phyloP scores from a whole-genome alignment of 2,113 vertebrate species.

The Rhinopomastus cyanomelas region DNA sequence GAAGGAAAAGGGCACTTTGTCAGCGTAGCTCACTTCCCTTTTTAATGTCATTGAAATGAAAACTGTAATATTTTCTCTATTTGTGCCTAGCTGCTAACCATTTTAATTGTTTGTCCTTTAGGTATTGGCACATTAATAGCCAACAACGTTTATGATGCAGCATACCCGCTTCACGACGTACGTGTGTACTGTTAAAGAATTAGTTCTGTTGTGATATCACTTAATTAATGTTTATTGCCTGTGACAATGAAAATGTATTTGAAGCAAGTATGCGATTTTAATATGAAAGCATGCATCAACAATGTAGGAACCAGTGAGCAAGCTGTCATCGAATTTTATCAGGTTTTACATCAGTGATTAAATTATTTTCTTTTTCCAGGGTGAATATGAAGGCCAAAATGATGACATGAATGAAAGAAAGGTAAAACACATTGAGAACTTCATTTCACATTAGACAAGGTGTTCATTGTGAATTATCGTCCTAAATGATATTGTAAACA shows the following conservation, averaged over 20 bases:
- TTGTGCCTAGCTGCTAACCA: not conserved
- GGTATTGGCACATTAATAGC: constrained; percentile 92
- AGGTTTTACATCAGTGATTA: not conserved
- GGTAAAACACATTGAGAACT: constrained; percentile 71
- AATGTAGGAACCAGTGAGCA: not conserved
- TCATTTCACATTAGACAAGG: not conserved
- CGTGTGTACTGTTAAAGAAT: constrained; percentile 44
- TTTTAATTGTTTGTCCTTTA: constrained; percentile 47
- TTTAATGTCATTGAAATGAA: not conserved
- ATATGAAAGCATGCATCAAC: not conserved
- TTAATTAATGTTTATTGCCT: not conserved
- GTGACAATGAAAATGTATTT: not conserved
- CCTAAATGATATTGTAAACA: not conserved
- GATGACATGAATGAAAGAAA: constrained; percentile 90
- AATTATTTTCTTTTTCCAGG: constrained; percentile 72
- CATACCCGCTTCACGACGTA: constrained; percentile 96
- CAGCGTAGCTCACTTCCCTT: not conserved
- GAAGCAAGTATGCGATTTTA: not conserved
- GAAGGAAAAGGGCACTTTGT: not conserved
- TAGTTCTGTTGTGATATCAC: not conserved
- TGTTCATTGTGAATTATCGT: not conserved
- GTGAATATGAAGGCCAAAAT: constrained; percentile 83
- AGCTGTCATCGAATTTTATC: not conserved
- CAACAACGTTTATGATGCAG: constrained; percentile 89
- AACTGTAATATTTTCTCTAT: not conserved